Percentiles rank a stretch among this genome's conserved stretches.
Evolutionary conservation across 2,797 vertebrate species (phyloP).

Genomic region (Galaxias olidus): DNA sequence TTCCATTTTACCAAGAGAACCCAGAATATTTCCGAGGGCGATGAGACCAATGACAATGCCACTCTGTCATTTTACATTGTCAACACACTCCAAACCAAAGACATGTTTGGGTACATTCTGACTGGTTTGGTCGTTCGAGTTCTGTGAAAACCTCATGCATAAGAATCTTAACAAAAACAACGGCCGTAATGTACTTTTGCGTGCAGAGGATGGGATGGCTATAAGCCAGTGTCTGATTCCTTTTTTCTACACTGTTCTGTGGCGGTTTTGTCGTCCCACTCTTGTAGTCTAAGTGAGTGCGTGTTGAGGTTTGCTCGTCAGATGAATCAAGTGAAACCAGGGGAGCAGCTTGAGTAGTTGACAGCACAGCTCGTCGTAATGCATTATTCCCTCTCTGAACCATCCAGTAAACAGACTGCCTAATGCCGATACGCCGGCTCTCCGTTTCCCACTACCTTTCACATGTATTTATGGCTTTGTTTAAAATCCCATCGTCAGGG

Average conservation of each 20-base stretch:
- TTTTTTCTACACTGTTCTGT: constrained; percentile 12
- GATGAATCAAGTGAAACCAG: constrained; percentile 28
- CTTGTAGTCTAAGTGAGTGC: constrained; percentile 26
- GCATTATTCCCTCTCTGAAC: background rate
- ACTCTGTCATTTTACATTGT: no score
- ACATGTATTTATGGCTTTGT: constrained; percentile 41
- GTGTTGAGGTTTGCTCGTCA: constrained; percentile 22
- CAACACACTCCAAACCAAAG: no score
- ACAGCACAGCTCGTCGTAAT: background rate
- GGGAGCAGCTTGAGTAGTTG: constrained; percentile 1
- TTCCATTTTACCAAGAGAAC: no score
- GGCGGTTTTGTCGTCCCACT: constrained; percentile 19
- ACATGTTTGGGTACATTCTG: no score
- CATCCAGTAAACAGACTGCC: constrained; percentile 12
- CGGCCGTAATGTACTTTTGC: background rate
- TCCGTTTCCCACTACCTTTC: constrained; percentile 25
- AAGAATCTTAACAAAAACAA: constrained; percentile 11
- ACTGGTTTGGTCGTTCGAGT: constrained; percentile 12
- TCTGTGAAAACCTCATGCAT: constrained; percentile 29
- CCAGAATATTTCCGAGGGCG: no score
- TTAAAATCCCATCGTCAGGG: constrained; percentile 27
- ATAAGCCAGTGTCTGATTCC: constrained; percentile 28
- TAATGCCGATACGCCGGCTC: constrained; percentile 14
- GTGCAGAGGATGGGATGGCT: constrained; percentile 16
- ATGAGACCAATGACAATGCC: no score